Evolutionary conservation across 2,888 invertebrate species (phyloP).

Genomic region (Acrocyrtus sp.): DNA sequence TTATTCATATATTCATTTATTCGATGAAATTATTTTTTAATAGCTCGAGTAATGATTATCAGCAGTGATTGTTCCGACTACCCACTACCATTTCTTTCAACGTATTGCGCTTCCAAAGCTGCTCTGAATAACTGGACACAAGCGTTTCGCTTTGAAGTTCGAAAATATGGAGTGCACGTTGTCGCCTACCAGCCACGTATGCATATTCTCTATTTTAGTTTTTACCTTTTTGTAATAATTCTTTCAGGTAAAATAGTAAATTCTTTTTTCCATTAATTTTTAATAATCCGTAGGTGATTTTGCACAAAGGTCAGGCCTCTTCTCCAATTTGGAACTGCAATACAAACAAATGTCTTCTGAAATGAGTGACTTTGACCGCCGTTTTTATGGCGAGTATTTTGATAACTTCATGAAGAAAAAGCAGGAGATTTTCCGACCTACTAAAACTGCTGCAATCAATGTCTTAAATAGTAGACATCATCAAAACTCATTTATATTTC

Average conservation of each 20-base stretch:
- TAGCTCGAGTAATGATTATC: conserved; percentile 80
- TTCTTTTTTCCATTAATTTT: too few species aligned
- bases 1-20: background rate
- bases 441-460: background rate
- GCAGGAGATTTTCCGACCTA: conserved; percentile 1
- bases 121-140: conserved; percentile 79
- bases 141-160: conserved; percentile 78
- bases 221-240: background rate
- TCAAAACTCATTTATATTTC: conserved; percentile 19
- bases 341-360: conserved; percentile 74
- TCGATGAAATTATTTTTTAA: conserved; percentile 13
- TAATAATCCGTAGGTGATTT: conserved; percentile 73
- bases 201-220: too few species aligned
- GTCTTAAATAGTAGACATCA: conserved; percentile 23
- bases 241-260: background rate
- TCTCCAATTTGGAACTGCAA: conserved; percentile 73
- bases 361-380: conserved; percentile 73
- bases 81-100: conserved; percentile 78
- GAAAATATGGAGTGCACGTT: conserved; percentile 77
- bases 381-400: conserved; percentile 76
- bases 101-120: conserved; percentile 86
- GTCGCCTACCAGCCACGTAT: conserved; percentile 81
- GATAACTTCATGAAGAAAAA: conserved; percentile 30
- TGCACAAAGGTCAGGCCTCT: conserved; percentile 75
- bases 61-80: conserved; percentile 83